These are phyloP conservation scores for Drosophila mercatorum DNA, from an alignment of 2,888 invertebrate species.

Conservation along the genomic window DNA sequence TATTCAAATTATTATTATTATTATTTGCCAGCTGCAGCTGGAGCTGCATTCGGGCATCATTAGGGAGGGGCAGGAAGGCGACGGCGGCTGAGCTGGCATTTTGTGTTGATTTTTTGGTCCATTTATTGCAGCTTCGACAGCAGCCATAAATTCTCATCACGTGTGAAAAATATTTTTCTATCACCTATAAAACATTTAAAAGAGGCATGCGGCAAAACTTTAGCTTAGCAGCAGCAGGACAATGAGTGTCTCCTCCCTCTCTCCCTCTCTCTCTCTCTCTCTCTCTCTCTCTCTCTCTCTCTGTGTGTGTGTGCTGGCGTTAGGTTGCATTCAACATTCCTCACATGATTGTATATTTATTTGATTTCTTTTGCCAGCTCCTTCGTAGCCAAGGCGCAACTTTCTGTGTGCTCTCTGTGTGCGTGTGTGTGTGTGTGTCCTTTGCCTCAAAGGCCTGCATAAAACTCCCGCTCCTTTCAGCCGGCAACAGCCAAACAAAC, in stretches of 20 bases:
- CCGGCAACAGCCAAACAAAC: conserved; percentile 47
- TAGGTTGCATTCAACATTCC: conserved; percentile 53
- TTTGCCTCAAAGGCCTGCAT: conserved; percentile 53
- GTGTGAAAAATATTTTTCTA: conserved; percentile 83
- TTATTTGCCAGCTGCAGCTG: conserved; percentile 9
- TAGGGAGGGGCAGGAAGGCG: background rate
- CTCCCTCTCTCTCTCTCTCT: too few species aligned
- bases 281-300: too few species aligned
- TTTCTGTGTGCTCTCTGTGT: conserved; percentile 6
- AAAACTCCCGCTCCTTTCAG: conserved; percentile 28
- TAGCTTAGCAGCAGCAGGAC: conserved; percentile 25
- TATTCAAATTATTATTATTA: conserved; percentile 10
- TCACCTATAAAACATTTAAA: conserved; percentile 77
- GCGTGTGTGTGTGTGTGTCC: conserved; percentile 22
- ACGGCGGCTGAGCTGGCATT: conserved; percentile 27
- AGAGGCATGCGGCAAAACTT: conserved; percentile 61
- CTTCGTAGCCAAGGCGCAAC: conserved; percentile 13
- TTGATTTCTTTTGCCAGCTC: conserved; percentile 57
- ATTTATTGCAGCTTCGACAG: conserved; percentile 58
- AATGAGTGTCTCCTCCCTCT: conserved; percentile 26
- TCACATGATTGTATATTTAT: conserved; percentile 69
- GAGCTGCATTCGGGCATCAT: background rate
- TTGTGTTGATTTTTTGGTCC: conserved; percentile 51
- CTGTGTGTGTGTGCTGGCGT: conserved; percentile 11
- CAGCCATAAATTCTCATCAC: conserved; percentile 83